Conservation (phyloP, 1,140 invertebrate genomes). For the Pogonomyrmex barbatus region DNA sequence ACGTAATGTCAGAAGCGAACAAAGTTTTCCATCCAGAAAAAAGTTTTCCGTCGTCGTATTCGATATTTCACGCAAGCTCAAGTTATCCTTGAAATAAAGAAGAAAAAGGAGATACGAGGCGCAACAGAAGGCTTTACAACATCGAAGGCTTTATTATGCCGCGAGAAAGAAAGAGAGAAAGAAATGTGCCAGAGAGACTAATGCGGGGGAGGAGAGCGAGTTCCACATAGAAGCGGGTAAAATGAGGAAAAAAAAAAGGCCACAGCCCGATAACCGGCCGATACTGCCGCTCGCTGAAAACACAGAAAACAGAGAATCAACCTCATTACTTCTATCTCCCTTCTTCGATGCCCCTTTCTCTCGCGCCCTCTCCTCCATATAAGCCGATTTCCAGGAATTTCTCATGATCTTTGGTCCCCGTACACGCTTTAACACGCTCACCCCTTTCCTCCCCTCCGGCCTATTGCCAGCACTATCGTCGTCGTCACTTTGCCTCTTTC, state of each 20-base stretch:
- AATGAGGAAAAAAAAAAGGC: conserved; percentile 74
- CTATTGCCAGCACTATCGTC: conserved; percentile 4
- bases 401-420: conserved; percentile 81
- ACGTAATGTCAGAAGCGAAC: background rate
- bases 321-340: conserved; percentile 84
- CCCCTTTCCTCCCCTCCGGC: background rate
- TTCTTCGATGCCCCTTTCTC: conserved; percentile 68
- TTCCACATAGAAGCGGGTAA: conserved; percentile 11
- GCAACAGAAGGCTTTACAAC: conserved; percentile 76
- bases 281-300: conserved; percentile 81
- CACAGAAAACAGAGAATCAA: conserved; percentile 83
- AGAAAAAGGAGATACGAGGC: conserved; percentile 67
- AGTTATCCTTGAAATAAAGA: background rate
- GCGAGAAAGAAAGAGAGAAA: conserved; percentile 47
- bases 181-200: conserved; percentile 32
- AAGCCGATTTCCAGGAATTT: conserved; percentile 82
- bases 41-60: conserved; percentile 26
- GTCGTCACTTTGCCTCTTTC: conserved; percentile 39
- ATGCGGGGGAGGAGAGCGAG: conserved; percentile 12
- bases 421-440: conserved; percentile 74
- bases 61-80: conserved; percentile 56
- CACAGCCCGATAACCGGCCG: conserved; percentile 79
- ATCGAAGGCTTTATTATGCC: conserved; percentile 83
- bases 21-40: conserved; percentile 27
- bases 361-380: conserved; percentile 52